Base-by-base conservation (phyloP, 1,140 invertebrate species). In the Akabosia matsudoensis region DNA sequence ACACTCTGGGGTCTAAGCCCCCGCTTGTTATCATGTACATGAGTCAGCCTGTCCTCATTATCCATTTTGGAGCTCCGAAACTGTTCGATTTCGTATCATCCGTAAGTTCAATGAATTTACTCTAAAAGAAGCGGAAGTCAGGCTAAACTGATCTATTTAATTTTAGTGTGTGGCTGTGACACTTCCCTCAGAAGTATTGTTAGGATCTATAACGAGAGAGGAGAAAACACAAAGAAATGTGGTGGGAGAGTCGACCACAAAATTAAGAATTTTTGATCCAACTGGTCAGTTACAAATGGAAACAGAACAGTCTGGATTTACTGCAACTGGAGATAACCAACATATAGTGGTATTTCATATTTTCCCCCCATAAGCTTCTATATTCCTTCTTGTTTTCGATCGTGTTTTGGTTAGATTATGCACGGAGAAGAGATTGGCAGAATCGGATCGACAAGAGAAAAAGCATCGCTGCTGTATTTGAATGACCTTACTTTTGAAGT, bases 111-210 rank as follows among this genome's bases (percentile, higher is more conserved):
- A n/a, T n/a, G n/a, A n/a, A n/a, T 51, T 51, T 13, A 51, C n/a
- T 51, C n/a, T 51, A 51, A 51, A 51, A 51, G 45, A 10, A n/a
- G n/a, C n/a, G n/a, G 45, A 51, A 51, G 45, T 51, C 45, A 51
- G 10, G 10, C n/a, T 51, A 51, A 51, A 51, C 45, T 51, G 10
- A 51, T 51, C 10, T 13, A 10, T n/a, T n/a, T n/a, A n/a, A n/a
- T n/a, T n/a, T n/a, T n/a, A 72, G 70, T 45, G 33, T 18, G 34
- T 72, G 18, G 70, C 70, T 22, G 70, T 72, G 2, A 72, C 70
- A 2, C 37, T 72, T 24, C 70, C 70, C 1, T 72, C 70, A 2
- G 70, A 72, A 34, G 70, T 72, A 4, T 22, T 72, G 22, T 22
- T 72, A n/a, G 70, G 70, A 22, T 72, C 70, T 7, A 45, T 72